phyloP scores from a whole-genome alignment of 2,888 invertebrate species.

The Cephus pygmeus region DNA sequence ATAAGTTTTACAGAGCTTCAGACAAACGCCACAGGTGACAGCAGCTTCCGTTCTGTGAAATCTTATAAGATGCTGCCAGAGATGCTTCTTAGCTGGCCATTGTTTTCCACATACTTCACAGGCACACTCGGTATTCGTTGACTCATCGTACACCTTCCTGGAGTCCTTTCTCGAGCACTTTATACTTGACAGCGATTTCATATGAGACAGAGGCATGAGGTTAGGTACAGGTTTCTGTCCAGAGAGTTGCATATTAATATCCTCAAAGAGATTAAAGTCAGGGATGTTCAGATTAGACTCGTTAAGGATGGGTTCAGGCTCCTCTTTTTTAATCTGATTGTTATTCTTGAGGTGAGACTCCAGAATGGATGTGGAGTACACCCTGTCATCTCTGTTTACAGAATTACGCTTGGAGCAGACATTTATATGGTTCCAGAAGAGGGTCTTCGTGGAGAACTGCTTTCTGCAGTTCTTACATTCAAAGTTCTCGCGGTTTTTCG shows the following conservation, averaged over 20 bases:
- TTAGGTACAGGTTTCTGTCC: constrained; percentile 61
- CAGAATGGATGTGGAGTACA: constrained; percentile 49
- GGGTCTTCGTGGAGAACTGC: constrained; percentile 57
- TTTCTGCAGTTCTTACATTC: constrained; percentile 59
- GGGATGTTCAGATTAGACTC: constrained; percentile 61
- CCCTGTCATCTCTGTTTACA: constrained; percentile 29
- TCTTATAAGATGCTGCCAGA: constrained; percentile 72
- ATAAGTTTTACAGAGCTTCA: constrained; percentile 69
- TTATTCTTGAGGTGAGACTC: constrained; percentile 60
- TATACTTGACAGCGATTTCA: constrained; percentile 35
- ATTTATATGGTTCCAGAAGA: constrained; percentile 59
- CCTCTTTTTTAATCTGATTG: constrained; percentile 56
- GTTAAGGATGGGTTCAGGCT: constrained; percentile 36
- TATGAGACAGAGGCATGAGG: constrained; percentile 54
- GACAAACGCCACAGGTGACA: constrained; percentile 71
- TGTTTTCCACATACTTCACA: constrained; percentile 72
- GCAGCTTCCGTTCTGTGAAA: constrained; percentile 71
- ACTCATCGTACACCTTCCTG: constrained; percentile 70
- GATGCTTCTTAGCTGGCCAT: constrained; percentile 72
- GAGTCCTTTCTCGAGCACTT: constrained; percentile 62
- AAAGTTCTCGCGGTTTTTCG: constrained; percentile 49
- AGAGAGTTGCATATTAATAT: constrained; percentile 61
- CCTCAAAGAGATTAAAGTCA: constrained; percentile 63
- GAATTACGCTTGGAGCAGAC: constrained; percentile 44
- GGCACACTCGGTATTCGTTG: constrained; percentile 62